Base-by-base conservation (phyloP, 2,888 invertebrate species). In the Cotesia congregata region DNA sequence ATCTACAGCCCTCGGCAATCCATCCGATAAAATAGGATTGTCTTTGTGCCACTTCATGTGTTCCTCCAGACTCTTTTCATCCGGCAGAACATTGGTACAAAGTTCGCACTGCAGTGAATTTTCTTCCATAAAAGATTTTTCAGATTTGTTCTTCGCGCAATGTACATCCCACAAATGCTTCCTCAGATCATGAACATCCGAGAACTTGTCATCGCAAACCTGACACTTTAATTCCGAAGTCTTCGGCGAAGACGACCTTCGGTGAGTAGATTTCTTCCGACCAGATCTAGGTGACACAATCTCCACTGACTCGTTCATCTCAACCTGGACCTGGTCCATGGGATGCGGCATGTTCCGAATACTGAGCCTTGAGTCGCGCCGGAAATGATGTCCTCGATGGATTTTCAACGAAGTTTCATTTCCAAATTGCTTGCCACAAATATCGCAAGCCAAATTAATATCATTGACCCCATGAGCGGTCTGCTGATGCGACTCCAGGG, bases 361-460 rank as follows among this genome's bases (percentile, higher is more conserved):
- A 65, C 81, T 81, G 7, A 85, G 76, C 9, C 80, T 91, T 75
- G 81, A 92, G 81, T 88, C 92, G 87, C 85, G 91, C 84, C 85
- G 92, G 88, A 89, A 93, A 90, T 89, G 94, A 90, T 85, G 93
- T 86, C 91, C 93, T 88, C 88, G 91, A 88, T 92, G 94, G 89
- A 90, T 93, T 72, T 92, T 93, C 40, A 94, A 86, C 9, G 94
- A 93, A 17, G 91, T 89, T 30, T 93, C 93, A 12, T 93, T 93
- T 78, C 91, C 91, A 71, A 94, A 92, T 0, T 91, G 90, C 79
- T 93, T 93, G 1, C 92, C 92, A 81, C 94, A 94, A 72, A 93
- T 91, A 81, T 92, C 92, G 82, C 94, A 94, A 86, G 91, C 91
- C 82, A 92, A 92, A 78, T 91, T 87, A 59, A 90, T 78, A 59